These are phyloP conservation scores for Ctenopoma multispine DNA, from an alignment of 2,797 vertebrate genomes.

Conservation along the genomic window DNA sequence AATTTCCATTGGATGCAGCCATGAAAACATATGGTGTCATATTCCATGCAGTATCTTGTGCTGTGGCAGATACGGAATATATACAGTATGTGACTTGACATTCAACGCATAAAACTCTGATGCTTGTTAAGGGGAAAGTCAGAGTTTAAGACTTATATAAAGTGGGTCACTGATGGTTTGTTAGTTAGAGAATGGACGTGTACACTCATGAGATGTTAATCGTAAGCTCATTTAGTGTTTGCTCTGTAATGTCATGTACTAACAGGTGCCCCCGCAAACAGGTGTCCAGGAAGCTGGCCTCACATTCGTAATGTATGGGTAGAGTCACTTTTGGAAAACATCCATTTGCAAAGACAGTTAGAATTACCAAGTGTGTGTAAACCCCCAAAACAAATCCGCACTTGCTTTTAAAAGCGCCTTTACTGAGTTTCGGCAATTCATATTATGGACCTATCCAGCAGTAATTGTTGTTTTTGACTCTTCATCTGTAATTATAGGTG, in stretches of 20 bases:
- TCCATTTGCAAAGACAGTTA: constrained; percentile 75
- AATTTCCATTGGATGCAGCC: constrained; percentile 5
- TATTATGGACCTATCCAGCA: constrained; percentile 65
- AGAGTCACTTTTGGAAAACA: constrained; percentile 73
- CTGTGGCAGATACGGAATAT: neutral
- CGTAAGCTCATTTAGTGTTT: constrained; percentile 57
- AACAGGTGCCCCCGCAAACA: constrained; percentile 80
- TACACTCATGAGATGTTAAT: constrained; percentile 37
- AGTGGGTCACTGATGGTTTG: constrained; percentile 22
- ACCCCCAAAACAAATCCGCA: constrained; percentile 73
- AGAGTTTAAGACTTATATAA: constrained; percentile 25
- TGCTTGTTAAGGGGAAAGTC: neutral
- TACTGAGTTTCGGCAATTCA: constrained; percentile 69
- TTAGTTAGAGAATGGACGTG: constrained; percentile 14
- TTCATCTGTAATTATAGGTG: constrained; percentile 76
- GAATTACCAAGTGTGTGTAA: constrained; percentile 76
- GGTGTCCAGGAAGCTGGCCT: constrained; percentile 79
- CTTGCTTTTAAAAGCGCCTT: constrained; percentile 72
- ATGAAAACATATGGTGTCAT: neutral
- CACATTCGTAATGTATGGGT: constrained; percentile 68
- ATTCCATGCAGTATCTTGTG: constrained; percentile 9
- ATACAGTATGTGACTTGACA: neutral
- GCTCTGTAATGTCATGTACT: constrained; percentile 48
- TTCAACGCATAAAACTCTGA: neutral
- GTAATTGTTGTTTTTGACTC: constrained; percentile 81